A percentile compares a stretch with the other conserved stretches of the same genome.
phyloP scores from a whole-genome alignment of 2,113 vertebrate species.

The Pseudorhombus dupliciocellatus region DNA sequence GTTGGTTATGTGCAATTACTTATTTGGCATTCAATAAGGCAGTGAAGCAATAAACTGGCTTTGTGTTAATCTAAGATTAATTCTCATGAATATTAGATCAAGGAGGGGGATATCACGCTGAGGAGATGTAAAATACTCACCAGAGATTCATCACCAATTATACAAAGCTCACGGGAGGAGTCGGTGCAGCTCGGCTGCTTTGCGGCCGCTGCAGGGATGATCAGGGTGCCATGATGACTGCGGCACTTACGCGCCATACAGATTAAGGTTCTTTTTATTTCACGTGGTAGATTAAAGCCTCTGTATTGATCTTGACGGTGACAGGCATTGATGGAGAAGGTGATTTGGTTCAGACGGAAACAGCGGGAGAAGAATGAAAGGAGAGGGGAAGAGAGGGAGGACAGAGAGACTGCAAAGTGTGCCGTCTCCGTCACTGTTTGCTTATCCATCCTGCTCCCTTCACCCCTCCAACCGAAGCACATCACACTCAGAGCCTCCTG shows the following conservation, averaged over 20 bases:
- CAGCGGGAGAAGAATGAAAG: not conserved
- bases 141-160: constrained; percentile 47
- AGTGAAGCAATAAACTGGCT: constrained; percentile 66
- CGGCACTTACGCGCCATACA: constrained; percentile 9
- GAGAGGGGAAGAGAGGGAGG: not conserved
- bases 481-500: constrained; percentile 45
- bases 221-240: not conserved
- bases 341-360: not conserved
- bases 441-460: constrained; percentile 52
- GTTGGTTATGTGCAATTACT: constrained; percentile 64
- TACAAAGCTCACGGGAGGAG: constrained; percentile 41
- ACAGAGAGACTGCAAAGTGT: not conserved
- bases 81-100: constrained; percentile 73
- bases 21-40: constrained; percentile 70
- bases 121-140: constrained; percentile 57
- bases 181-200: constrained; percentile 14
- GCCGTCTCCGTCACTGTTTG: not conserved
- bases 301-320: not conserved
- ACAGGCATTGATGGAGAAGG: not conserved
- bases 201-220: constrained; percentile 3
- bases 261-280: not conserved
- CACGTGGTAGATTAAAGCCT: not conserved
- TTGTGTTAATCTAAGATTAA: constrained; percentile 77
- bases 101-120: constrained; percentile 53
- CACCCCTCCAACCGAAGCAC: constrained; percentile 32